A percentile compares a stretch with the other conserved stretches of the same genome.
Evolutionary conservation across 2,113 vertebrate genomes (phyloP).

Genomic region (Mionectes macconnelli): DNA sequence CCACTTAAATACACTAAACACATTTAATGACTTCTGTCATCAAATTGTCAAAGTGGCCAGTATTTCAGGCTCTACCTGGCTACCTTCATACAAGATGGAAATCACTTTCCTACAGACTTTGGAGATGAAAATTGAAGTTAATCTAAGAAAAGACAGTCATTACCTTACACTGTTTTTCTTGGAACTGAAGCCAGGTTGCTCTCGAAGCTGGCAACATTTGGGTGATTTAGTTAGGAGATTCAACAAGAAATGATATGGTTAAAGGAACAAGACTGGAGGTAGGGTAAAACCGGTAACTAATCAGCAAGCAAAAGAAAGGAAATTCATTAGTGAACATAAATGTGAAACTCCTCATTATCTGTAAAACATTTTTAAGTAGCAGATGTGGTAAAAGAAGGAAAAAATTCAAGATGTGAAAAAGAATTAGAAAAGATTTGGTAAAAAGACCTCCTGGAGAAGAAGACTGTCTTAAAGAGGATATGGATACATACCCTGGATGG

Average conservation of each 20-base stretch:
- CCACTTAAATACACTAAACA: neutral
- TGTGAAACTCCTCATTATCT: neutral
- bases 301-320: neutral
- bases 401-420: neutral
- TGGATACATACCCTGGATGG: neutral
- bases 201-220: neutral
- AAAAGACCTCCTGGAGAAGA: neutral
- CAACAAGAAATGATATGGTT: conserved; percentile 12
- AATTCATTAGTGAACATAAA: fast-evolving
- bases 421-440: neutral
- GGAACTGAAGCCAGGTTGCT: neutral
- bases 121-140: neutral
- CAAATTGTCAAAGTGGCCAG: neutral
- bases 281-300: neutral
- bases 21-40: neutral
- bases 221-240: neutral
- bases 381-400: neutral
- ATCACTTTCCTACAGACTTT: neutral
- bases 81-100: neutral
- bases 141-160: neutral
- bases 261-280: neutral
- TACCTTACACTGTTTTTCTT: neutral
- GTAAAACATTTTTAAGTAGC: neutral
- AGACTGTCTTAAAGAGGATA: neutral
- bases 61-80: neutral